phyloP scores from a whole-genome alignment of 2,113 vertebrate species.

The Nannobrachium achirus region DNA sequence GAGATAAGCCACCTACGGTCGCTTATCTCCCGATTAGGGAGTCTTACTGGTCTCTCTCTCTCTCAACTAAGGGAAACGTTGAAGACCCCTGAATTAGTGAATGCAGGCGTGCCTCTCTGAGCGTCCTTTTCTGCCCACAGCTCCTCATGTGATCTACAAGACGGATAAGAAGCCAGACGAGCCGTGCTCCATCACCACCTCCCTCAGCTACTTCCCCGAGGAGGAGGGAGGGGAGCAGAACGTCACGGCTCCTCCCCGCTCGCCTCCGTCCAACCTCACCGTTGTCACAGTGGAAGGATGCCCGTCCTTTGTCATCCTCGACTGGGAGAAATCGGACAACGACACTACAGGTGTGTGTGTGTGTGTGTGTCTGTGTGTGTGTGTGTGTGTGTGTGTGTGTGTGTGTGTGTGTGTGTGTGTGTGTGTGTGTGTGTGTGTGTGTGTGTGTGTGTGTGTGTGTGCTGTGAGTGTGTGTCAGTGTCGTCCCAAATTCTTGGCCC shows the following conservation, averaged over 20 bases:
- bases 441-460: too few species aligned
- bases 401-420: too few species aligned
- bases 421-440: too few species aligned
- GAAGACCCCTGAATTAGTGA: too few species aligned
- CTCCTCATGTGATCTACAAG: constrained; percentile 91
- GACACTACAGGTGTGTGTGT: constrained; percentile 87
- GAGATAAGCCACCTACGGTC: too few species aligned
- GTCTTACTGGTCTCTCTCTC: too few species aligned
- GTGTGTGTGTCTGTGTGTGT: not conserved
- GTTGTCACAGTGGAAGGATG: constrained; percentile 97
- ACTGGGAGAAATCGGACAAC: constrained; percentile 92
- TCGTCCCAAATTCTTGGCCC: too few species aligned
- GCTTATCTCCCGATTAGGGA: too few species aligned
- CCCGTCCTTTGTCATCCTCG: constrained; percentile 91
- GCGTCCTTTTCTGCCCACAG: constrained; percentile 63
- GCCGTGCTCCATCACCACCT: constrained; percentile 95
- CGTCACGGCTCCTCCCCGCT: constrained; percentile 83
- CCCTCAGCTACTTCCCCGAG: constrained; percentile 86
- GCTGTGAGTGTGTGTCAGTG: too few species aligned
- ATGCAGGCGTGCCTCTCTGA: not conserved
- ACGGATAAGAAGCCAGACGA: constrained; percentile 87
- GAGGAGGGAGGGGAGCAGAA: constrained; percentile 81
- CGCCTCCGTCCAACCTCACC: constrained; percentile 91
- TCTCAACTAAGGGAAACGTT: too few species aligned
- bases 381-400: not conserved